phyloP scores from a whole-genome alignment of 2,113 vertebrate species.

The Anseranas semipalmata region DNA sequence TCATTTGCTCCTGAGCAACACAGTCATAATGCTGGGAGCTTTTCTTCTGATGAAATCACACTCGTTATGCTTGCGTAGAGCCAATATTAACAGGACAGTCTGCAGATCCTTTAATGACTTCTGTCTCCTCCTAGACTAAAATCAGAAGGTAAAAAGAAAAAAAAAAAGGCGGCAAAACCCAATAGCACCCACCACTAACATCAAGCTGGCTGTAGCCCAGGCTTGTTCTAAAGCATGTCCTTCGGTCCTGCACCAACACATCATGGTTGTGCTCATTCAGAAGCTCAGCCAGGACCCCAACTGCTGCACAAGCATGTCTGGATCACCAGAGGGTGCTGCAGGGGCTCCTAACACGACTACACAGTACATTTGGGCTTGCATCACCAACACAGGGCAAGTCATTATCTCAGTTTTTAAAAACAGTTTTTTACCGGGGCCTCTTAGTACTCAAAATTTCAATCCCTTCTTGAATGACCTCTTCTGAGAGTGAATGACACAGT shows the following conservation, averaged over 20 bases:
- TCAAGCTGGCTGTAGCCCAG: fast-evolving
- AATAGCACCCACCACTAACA: neutral
- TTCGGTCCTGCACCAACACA: neutral
- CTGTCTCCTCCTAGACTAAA: neutral
- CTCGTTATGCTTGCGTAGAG: neutral
- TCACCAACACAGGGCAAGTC: neutral
- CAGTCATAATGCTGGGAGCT: neutral
- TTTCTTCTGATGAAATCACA: conserved; percentile 11
- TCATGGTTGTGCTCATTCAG: fast-evolving
- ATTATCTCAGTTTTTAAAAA: neutral
- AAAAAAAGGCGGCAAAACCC: neutral
- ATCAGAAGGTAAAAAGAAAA: neutral
- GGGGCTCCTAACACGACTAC: conserved; percentile 12
- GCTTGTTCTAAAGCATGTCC: neutral
- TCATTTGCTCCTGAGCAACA: neutral
- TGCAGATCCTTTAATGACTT: neutral
- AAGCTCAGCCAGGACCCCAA: neutral
- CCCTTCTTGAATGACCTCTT: neutral
- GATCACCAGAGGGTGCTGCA: conserved; percentile 68
- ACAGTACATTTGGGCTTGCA: neutral
- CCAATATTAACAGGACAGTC: neutral
- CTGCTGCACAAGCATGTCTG: conserved; percentile 24
- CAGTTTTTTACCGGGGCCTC: neutral
- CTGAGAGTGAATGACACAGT: neutral
- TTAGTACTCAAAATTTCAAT: neutral